phyloP scores from a whole-genome alignment of 2,888 invertebrate genomes.

The Polyommatus iphigenia region DNA sequence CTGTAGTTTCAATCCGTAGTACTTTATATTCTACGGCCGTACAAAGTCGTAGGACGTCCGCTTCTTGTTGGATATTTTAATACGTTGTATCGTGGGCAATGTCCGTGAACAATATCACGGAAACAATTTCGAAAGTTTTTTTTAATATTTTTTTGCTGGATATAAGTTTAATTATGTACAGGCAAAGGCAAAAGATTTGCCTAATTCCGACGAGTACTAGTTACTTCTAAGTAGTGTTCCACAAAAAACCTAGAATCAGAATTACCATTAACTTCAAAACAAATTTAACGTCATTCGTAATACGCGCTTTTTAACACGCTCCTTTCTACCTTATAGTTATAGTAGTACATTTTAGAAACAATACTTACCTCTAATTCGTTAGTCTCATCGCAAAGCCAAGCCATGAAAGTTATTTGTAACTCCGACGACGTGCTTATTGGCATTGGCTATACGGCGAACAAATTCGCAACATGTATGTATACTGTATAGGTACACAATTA shows the following conservation, averaged over 20 bases:
- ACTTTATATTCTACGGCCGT: not conserved
- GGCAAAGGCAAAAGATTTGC: no score
- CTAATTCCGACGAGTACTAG: no score
- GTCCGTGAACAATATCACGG: not conserved
- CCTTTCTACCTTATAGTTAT: no score
- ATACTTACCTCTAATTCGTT: not conserved
- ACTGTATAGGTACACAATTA: conserved; percentile 28
- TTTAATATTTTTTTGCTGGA: not conserved
- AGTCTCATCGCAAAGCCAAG: not conserved
- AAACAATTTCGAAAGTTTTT: not conserved
- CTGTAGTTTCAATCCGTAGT: not conserved
- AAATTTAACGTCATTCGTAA: no score
- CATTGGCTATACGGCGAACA: not conserved
- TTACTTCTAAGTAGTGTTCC: no score
- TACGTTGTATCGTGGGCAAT: not conserved
- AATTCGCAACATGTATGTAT: conserved; percentile 29
- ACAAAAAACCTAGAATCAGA: no score
- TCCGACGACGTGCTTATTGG: not conserved
- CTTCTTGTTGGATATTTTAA: conserved; percentile 7
- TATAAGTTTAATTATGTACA: no score
- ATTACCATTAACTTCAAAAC: no score
- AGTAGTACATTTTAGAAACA: not conserved
- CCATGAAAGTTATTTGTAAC: not conserved
- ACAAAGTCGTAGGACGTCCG: not conserved
- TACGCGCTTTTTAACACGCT: no score